phyloP scores from a whole-genome alignment of 2,113 vertebrate species.

The Pollachius pollachius region DNA sequence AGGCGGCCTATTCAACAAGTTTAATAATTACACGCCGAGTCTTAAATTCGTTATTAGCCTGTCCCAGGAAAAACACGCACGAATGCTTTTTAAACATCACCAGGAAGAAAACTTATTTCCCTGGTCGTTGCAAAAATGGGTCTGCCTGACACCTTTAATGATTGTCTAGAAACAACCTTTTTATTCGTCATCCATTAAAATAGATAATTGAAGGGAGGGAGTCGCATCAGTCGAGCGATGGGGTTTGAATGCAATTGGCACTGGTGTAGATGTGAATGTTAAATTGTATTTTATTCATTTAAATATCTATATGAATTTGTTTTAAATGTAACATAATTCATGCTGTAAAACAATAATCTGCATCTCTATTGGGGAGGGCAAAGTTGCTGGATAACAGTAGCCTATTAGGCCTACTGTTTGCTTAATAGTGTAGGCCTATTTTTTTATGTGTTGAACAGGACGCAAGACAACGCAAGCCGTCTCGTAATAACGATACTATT shows the following conservation, averaged over 20 bases:
- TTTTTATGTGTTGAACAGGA: neutral
- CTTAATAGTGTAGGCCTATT: neutral
- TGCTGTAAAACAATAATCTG: too few relatives aligned
- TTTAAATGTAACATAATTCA: too few relatives aligned
- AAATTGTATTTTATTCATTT: too few relatives aligned
- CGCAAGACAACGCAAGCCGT: neutral
- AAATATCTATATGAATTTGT: too few relatives aligned
- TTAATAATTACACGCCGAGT: too few relatives aligned
- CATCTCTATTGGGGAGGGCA: too few relatives aligned
- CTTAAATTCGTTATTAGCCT: neutral
- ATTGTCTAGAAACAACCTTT: slow-evolving; percentile 44
- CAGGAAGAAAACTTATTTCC: neutral
- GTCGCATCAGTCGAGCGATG: slow-evolving; percentile 38
- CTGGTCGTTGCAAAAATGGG: neutral
- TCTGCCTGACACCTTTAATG: slow-evolving; percentile 34
- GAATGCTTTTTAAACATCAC: too few relatives aligned
- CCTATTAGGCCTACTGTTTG: too few relatives aligned
- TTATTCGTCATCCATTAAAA: slow-evolving; percentile 59
- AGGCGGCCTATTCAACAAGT: too few relatives aligned
- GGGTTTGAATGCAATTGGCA: neutral
- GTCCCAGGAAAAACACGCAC: neutral
- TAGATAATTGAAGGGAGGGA: slow-evolving; percentile 36
- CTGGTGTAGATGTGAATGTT: too few relatives aligned
- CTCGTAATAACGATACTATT: slow-evolving; percentile 11
- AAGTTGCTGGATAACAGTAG: too few relatives aligned